Evolutionary conservation across 2,888 invertebrate genomes (phyloP), one percentile per base, ranked within the genome.

Genomic region (Vesta saturnalis): DNA sequence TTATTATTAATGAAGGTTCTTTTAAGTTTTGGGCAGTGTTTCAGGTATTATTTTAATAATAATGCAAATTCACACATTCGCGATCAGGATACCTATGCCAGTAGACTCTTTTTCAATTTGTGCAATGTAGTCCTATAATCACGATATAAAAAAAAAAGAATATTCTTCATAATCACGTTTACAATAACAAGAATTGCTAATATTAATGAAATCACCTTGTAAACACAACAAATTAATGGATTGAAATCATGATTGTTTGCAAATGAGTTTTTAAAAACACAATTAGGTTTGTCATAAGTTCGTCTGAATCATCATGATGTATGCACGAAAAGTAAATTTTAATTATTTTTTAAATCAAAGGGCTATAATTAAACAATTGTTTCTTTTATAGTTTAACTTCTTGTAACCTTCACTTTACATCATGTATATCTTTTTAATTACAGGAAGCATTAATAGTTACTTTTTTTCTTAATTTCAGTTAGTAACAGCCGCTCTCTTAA

Each of bases 11-110:
- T 77, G 94, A 94, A 81, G 94, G 94, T 1, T 94, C 94, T 15
- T 94, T 94, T 84, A 94, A 94, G 81, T 94, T 94, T 84, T 94
- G 94, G 94, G 93, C 94, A 35, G 92, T 87, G 6, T 94, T 94
- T 82, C 94, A 94, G 88, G 94, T 93, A 83, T 10, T 6, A 10
- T 43, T n/a, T n/a, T n/a, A n/a, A n/a, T n/a, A n/a, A n/a, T n/a
- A n/a, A n/a, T n/a, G n/a, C n/a, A n/a, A n/a, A n/a, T n/a, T n/a
- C n/a, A n/a, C n/a, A n/a, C n/a, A n/a, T n/a, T n/a, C n/a, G n/a
- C n/a, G n/a, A n/a, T n/a, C n/a, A n/a, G n/a, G n/a, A n/a, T n/a
- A n/a, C n/a, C n/a, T n/a, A n/a, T n/a, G n/a, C n/a, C n/a, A n/a
- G n/a, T n/a, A n/a, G n/a, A n/a, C n/a, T n/a, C n/a, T n/a, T n/a